Conservation (phyloP, 2,888 invertebrate genomes). For the Drosophila histrio region DNA sequence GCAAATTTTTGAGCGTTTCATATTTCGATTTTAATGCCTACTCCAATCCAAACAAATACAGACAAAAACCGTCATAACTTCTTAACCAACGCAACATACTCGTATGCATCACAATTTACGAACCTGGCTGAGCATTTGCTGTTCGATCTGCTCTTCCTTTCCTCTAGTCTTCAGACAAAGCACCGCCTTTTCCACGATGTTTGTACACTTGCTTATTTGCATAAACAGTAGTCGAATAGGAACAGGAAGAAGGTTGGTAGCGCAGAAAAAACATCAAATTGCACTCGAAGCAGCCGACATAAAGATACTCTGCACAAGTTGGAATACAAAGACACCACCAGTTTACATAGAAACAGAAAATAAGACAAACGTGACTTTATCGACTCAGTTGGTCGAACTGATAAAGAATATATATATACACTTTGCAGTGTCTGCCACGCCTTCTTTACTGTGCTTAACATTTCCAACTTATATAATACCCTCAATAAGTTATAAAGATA, state of each 20-base stretch:
- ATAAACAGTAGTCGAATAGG: conserved; percentile 60
- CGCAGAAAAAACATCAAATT: conserved; percentile 9
- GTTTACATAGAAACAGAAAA: too few relatives aligned
- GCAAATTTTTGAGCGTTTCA: conserved; percentile 43
- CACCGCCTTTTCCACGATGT: conserved; percentile 10
- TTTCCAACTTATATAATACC: too few relatives aligned
- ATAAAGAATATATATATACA: too few relatives aligned
- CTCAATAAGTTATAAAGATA: not conserved
- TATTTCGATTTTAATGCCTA: conserved; percentile 54
- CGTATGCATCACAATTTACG: conserved; percentile 55
- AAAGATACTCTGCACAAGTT: conserved; percentile 4
- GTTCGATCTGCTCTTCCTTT: conserved; percentile 25
- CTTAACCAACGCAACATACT: conserved; percentile 27
- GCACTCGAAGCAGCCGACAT: not conserved
- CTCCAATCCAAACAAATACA: conserved; percentile 6
- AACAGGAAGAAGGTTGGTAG: conserved; percentile 5
- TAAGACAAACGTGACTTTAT: too few relatives aligned
- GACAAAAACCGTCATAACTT: conserved; percentile 34
- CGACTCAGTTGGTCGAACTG: too few relatives aligned
- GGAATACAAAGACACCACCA: not conserved
- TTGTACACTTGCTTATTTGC: conserved; percentile 56
- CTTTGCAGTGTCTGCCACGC: too few relatives aligned
- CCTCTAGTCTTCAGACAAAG: not conserved
- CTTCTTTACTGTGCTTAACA: too few relatives aligned
- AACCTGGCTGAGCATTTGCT: conserved; percentile 32